Conservation (phyloP, 1,140 invertebrate genomes). For the Drosophila athabasca region DNA sequence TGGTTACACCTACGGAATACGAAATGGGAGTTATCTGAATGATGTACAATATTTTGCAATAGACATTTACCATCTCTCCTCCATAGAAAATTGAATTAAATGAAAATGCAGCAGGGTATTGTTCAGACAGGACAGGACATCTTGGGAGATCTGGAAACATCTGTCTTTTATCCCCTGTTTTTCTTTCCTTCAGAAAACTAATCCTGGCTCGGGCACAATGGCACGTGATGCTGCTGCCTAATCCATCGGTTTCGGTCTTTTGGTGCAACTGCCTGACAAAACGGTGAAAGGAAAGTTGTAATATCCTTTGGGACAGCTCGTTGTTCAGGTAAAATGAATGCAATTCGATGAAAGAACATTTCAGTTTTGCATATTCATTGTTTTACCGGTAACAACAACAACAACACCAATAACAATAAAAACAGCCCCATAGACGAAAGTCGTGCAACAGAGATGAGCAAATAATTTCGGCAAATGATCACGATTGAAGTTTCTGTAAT, state of each 20-base stretch:
- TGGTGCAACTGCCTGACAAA: conserved; percentile 20
- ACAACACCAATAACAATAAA: too few relatives aligned
- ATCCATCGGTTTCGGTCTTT: conserved; percentile 38
- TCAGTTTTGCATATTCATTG: too few relatives aligned
- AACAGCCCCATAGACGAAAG: too few relatives aligned
- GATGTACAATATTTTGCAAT: neutral
- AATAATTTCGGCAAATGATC: too few relatives aligned
- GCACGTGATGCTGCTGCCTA: conserved; percentile 54
- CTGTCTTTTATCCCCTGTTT: conserved; percentile 16
- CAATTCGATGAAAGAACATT: too few relatives aligned
- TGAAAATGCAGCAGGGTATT: neutral
- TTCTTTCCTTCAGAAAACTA: conserved; percentile 20
- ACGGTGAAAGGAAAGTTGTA: neutral
- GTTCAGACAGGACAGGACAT: neutral
- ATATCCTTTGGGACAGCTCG: conserved; percentile 1
- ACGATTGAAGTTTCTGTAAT: too few relatives aligned
- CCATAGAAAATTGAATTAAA: too few relatives aligned
- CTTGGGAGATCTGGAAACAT: conserved; percentile 26
- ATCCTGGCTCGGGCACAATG: conserved; percentile 38
- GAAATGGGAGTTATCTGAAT: neutral
- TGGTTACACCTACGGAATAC: neutral
- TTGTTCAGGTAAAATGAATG: too few relatives aligned
- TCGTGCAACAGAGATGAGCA: too few relatives aligned
- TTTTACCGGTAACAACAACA: too few relatives aligned
- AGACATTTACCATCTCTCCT: neutral